Evolutionary conservation across 2,113 vertebrate species (phyloP), one percentile per base, ranked within the genome.

Genomic region (Dicrurus megarhynchus): DNA sequence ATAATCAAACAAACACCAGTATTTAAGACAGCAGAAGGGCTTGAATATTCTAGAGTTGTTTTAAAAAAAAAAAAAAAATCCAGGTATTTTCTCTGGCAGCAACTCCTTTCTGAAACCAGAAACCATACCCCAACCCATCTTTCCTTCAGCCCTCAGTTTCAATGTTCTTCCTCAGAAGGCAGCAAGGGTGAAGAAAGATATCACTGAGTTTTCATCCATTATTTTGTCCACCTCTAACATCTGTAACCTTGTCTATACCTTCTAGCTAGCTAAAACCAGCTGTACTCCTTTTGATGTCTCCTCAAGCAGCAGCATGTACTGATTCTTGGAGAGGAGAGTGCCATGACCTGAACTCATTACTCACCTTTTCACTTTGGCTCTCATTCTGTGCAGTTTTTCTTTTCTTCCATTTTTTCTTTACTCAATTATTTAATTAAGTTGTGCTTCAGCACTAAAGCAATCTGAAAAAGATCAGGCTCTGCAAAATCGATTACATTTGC

Each of bases 1-100:
- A 95, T 37, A 96, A 91, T 79, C 74, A 94, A 95, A 78, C 32
- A 95, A 96, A 39, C 60, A 77, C 74, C 44, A 96, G 39, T 57
- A 95, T 82, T 95, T 84, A 91, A 89, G 67, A 75, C 67, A 95
- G 84, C 68, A 86, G 77, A 95, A 92, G 26, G 28, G 12, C 59
- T 74, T 92, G 64, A 91, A 87, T 13, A 75, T 74, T 87, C 37
- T 63, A 37, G 39, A 89, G 16, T 9, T 52, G 7, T 55, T 77
- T 35, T 26, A 53, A 2, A 64, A 78, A 64, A 42, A 78, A 64
- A 42, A 55, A 32, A 70, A 27, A 33, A 0, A n/a, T 19, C n/a
- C 30, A 78, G 35, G 14, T 75, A 67, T 44, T 79, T 71, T 37
- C 55, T 87, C 59, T n/a, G 26, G 26, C 60, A 91, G 33, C 28